Evolutionary conservation across 2,797 vertebrate species (phyloP).

Genomic region (Enteromius treurensis): DNA sequence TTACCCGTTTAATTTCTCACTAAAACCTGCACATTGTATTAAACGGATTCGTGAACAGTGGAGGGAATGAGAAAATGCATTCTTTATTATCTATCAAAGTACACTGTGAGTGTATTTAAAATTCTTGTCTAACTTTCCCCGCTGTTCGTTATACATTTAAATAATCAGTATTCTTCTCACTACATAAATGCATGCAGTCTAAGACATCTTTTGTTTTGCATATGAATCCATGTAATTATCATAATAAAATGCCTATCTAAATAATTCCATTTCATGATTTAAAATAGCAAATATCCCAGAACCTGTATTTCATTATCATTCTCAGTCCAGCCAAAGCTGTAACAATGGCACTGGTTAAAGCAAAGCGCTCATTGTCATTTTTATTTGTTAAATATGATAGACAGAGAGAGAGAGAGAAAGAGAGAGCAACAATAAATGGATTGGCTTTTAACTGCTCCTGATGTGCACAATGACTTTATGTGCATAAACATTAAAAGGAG

Average conservation of each 20-base stretch:
- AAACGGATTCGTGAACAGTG: background rate
- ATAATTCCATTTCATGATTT: slow-evolving; percentile 8
- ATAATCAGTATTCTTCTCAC: slow-evolving; percentile 18
- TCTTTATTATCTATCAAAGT: background rate
- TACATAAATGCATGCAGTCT: slow-evolving; percentile 17
- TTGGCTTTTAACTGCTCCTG: slow-evolving; percentile 78
- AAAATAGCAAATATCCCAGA: slow-evolving; percentile 12
- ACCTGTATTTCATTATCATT: slow-evolving; percentile 25
- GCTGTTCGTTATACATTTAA: slow-evolving; percentile 17
- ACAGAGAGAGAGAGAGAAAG: slow-evolving; percentile 63
- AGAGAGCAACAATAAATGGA: slow-evolving; percentile 67
- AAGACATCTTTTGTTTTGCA: background rate
- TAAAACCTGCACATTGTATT: slow-evolving; percentile 1
- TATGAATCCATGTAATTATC: slow-evolving; percentile 3
- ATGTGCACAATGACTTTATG: slow-evolving; percentile 68
- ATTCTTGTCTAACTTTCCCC: background rate
- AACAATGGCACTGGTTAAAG: slow-evolving; percentile 35
- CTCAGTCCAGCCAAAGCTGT: slow-evolving; percentile 1
- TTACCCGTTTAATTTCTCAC: background rate
- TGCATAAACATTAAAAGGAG: slow-evolving; percentile 78
- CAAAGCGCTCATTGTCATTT: slow-evolving; percentile 52
- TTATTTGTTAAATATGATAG: slow-evolving; percentile 75
- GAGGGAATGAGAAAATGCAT: background rate
- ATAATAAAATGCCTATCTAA: slow-evolving; percentile 31
- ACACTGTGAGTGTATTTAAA: slow-evolving; percentile 17